These are phyloP conservation scores for Eidolon helvum DNA, from an alignment of 2,113 vertebrate species.

Conservation along the genomic window DNA sequence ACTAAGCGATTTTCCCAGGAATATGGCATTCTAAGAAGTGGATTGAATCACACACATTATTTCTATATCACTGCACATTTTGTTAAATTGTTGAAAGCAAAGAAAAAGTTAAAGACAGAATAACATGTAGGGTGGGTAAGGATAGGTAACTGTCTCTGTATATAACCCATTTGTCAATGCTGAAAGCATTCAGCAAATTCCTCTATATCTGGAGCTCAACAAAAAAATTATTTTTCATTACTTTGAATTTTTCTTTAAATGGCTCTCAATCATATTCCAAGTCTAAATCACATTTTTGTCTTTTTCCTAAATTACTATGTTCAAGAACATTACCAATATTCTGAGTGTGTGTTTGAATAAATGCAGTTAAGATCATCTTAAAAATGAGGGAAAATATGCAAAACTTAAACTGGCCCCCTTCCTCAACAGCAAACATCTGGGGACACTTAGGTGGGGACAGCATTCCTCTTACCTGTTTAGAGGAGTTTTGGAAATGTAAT, in stretches of 20 bases:
- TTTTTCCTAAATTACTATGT: neutral
- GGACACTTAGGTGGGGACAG: neutral
- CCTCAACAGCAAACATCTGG: neutral
- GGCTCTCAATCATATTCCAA: neutral
- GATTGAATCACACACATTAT: neutral
- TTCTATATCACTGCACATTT: neutral
- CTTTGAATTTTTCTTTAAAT: neutral
- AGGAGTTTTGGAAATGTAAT: slow-evolving; percentile 10
- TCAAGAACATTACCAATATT: neutral
- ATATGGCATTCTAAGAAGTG: neutral
- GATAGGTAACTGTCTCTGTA: neutral
- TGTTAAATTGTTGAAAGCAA: slow-evolving; percentile 16
- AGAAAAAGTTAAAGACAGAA: neutral
- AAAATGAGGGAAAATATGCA: neutral
- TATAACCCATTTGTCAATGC: neutral
- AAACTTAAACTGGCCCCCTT: neutral
- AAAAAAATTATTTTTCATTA: neutral
- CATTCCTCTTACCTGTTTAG: neutral
- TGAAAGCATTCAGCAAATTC: neutral
- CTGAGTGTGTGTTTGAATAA: neutral
- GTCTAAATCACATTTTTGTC: neutral
- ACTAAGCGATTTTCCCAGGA: neutral
- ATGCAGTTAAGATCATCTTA: neutral
- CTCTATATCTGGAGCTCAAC: neutral
- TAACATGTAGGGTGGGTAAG: neutral